Conservation (phyloP, 2,888 invertebrate species). For the Mythimna ferrago region DNA sequence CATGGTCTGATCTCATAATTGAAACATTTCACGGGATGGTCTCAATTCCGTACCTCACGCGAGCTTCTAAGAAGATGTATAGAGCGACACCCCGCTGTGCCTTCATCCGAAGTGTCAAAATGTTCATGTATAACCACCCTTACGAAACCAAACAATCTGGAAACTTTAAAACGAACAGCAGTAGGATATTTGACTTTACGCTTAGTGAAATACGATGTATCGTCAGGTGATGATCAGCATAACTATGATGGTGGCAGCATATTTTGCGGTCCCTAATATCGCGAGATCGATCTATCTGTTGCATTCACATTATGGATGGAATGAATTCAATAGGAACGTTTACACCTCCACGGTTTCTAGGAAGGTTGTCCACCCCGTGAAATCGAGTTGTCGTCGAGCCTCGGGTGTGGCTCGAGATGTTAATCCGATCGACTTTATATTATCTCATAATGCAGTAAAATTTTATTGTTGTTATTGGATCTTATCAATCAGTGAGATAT, state of each 20-base stretch:
- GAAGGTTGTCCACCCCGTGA: slow-evolving; percentile 78
- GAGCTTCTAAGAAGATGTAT: slow-evolving; percentile 86
- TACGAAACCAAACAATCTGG: slow-evolving; percentile 60
- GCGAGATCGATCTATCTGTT: slow-evolving; percentile 79
- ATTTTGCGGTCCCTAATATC: slow-evolving; percentile 80
- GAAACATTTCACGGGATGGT: slow-evolving; percentile 81
- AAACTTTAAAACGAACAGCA: slow-evolving; percentile 50
- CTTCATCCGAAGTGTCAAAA: slow-evolving; percentile 90
- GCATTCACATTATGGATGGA: slow-evolving; percentile 74
- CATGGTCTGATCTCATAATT: slow-evolving; percentile 73
- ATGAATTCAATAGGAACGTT: slow-evolving; percentile 80
- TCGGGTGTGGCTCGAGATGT: slow-evolving; percentile 81
- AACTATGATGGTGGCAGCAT: slow-evolving; percentile 54
- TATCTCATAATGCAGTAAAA: slow-evolving; percentile 60
- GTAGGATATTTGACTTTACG: slow-evolving; percentile 49
- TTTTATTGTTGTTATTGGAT: slow-evolving; percentile 58
- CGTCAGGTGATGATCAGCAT: slow-evolving; percentile 13
- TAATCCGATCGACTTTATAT: slow-evolving; percentile 76
- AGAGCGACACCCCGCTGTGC: slow-evolving; percentile 85
- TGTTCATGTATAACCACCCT: slow-evolving; percentile 84
- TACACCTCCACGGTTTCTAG: slow-evolving; percentile 81
- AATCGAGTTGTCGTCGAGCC: slow-evolving; percentile 84
- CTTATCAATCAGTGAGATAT: slow-evolving; percentile 50
- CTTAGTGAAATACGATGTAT: slow-evolving; percentile 37
- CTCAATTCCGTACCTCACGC: slow-evolving; percentile 84